Conservation (phyloP, 2,888 invertebrate species). For the Eupithecia dodoneata region DNA sequence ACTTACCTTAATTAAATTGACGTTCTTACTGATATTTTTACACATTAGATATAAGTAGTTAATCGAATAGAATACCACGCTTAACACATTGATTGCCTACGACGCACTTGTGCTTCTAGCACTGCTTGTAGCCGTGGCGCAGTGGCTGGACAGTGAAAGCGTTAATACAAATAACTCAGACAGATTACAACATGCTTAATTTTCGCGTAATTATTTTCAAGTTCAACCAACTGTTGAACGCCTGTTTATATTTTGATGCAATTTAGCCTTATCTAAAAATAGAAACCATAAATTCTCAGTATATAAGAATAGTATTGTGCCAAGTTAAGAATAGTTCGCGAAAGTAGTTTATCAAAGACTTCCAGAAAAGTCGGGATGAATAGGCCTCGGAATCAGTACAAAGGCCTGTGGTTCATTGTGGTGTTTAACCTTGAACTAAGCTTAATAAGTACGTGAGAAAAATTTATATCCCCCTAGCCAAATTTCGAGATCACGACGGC, state of each 20-base stretch:
- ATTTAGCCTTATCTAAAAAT: background rate
- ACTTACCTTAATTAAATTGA: too few species aligned
- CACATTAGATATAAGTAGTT: too few species aligned
- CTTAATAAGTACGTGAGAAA: slow-evolving; percentile 12
- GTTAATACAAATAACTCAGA: too few species aligned
- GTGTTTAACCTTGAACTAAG: slow-evolving; percentile 14
- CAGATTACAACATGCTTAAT: background rate
- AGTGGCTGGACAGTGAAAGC: too few species aligned
- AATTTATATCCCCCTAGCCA: background rate
- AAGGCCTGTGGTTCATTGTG: slow-evolving; percentile 18
- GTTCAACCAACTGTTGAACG: background rate
- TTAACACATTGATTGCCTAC: too few species aligned
- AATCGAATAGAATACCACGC: too few species aligned
- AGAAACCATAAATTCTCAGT: background rate
- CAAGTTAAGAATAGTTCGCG: slow-evolving; percentile 10
- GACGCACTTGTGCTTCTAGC: too few species aligned
- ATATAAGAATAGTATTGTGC: background rate
- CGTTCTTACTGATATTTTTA: too few species aligned
- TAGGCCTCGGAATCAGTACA: slow-evolving; percentile 26
- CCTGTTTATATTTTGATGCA: background rate
- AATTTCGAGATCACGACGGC: too few species aligned
- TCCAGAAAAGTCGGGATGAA: slow-evolving; percentile 23
- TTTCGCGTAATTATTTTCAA: background rate
- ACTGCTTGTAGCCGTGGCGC: too few species aligned
- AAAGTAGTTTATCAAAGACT: slow-evolving; percentile 28